Base-by-base conservation (phyloP, 92 coral and sea anemone species). In the Parazoanthus darwini region DNA sequence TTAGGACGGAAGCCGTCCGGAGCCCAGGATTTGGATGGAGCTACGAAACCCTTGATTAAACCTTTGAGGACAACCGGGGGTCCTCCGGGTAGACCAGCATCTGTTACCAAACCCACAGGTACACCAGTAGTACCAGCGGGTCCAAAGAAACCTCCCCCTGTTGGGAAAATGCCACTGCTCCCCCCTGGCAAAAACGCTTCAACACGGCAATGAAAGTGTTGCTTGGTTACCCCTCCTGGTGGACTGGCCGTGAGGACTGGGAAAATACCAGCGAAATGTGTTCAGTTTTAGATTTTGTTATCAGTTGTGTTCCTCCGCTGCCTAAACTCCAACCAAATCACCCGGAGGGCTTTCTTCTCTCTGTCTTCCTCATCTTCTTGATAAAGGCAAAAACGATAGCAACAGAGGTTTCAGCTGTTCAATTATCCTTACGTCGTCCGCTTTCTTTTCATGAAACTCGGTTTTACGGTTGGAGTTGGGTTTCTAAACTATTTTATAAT, bases 1-100 rank as follows among this genome's bases (percentile, higher is more conserved):
- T 59, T 74, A 63, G 75, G 81, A 63, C 89, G 89, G 56, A 75
- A 86, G 26, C 82, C 89, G 38, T 75, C 82, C 20, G 82, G 89
- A 54, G 91, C 84, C 79, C 79, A 39, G 78, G 85, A 91, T 33
- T 70, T 65, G 71, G 88, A 80, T 72, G 79, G 78, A 70, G 48
- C 51, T 15, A 76, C 72, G 77, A 71, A 84, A 74, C 67, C 78
- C 3, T 18, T 39, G 33, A 6, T 37, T 39, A 76, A 37, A 76
- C 80, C 80, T 44, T 84, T 84, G 56, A 84, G 78, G 75, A 78
- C 78, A 26, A 8, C 79, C 0, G 87, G 87, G 42, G 79, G 37
- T 25, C 44, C 50, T 2, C 87, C 87, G 26, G 82, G 82, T 25
- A 79, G 82, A 44, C 82, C 82, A 13, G 22, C 9, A 14, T 3